Evolutionary conservation across 2,888 invertebrate genomes (phyloP).

Genomic region (Baccha elongata): DNA sequence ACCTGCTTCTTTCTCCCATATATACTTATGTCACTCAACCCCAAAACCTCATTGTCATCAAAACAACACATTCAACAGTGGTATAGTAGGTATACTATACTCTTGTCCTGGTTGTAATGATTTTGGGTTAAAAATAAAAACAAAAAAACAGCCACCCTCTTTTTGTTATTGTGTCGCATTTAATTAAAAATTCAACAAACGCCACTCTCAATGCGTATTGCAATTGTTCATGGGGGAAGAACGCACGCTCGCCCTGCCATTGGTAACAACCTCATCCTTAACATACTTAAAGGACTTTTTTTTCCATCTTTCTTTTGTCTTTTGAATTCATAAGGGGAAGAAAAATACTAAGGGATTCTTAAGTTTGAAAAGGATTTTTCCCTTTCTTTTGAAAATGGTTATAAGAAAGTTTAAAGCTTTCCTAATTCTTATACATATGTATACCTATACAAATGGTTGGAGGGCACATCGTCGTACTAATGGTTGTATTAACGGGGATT

Average conservation of each 20-base stretch:
- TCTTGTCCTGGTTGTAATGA: constrained; percentile 23
- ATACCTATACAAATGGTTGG: neutral
- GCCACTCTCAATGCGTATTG: constrained; percentile 43
- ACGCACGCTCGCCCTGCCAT: constrained; percentile 1
- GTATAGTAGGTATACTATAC: neutral
- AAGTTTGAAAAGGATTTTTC: constrained; percentile 26
- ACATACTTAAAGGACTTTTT: constrained; percentile 18
- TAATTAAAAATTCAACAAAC: constrained; percentile 71
- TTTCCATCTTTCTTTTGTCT: constrained; percentile 40
- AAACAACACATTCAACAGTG: constrained; percentile 62
- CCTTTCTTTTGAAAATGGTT: constrained; percentile 4
- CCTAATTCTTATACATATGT: neutral
- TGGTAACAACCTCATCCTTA: constrained; percentile 8
- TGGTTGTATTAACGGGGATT: constrained; percentile 11
- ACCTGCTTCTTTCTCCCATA: constrained; percentile 1
- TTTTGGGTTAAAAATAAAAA: constrained; percentile 4
- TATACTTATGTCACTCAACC: constrained; percentile 47
- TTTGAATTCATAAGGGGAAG: constrained; percentile 21
- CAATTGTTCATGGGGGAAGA: constrained; percentile 33
- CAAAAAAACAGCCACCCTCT: constrained; percentile 41
- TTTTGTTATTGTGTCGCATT: constrained; percentile 48
- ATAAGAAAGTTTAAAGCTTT: constrained; percentile 17
- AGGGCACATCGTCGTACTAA: neutral
- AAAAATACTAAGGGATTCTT: neutral
- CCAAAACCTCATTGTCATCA: constrained; percentile 67